A percentile compares a stretch with the other conserved stretches of the same genome.
Conservation (phyloP, 2,888 invertebrate species). For the Graphium colonna region DNA sequence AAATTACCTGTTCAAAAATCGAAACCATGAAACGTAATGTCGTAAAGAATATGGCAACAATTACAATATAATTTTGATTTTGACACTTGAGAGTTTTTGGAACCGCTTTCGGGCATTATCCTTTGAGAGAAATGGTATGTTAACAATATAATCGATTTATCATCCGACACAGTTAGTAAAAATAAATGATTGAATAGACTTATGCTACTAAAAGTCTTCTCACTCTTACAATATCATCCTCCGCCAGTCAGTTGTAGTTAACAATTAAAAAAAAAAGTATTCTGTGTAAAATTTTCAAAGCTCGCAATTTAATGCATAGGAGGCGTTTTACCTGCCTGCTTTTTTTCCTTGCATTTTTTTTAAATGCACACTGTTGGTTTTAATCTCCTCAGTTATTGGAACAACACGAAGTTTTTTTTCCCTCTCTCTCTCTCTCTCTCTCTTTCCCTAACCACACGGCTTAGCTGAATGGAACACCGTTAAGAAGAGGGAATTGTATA, state of each 20-base stretch:
- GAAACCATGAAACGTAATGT: too few species aligned
- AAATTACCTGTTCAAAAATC: too few species aligned
- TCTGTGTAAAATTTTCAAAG: not conserved
- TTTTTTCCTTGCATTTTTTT: not conserved
- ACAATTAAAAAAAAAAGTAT: not conserved
- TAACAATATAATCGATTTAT: too few species aligned
- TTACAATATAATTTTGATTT: too few species aligned
- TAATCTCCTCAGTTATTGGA: not conserved
- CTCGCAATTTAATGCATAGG: not conserved
- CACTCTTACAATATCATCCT: not conserved
- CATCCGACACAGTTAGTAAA: too few species aligned
- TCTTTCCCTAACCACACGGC: not conserved
- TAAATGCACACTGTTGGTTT: not conserved
- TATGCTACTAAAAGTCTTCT: too few species aligned
- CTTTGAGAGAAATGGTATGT: not conserved
- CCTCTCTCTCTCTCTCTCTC: too few species aligned
- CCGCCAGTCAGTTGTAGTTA: not conserved
- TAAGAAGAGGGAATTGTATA: not conserved
- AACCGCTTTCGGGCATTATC: too few species aligned
- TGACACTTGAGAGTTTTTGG: too few species aligned
- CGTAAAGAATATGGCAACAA: too few species aligned
- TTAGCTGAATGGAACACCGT: not conserved
- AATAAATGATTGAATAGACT: too few species aligned
- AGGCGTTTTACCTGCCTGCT: not conserved
- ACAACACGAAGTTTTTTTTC: not conserved